Evolutionary conservation across 2,888 invertebrate genomes (phyloP).

Genomic region (Drosophila meridionalis): DNA sequence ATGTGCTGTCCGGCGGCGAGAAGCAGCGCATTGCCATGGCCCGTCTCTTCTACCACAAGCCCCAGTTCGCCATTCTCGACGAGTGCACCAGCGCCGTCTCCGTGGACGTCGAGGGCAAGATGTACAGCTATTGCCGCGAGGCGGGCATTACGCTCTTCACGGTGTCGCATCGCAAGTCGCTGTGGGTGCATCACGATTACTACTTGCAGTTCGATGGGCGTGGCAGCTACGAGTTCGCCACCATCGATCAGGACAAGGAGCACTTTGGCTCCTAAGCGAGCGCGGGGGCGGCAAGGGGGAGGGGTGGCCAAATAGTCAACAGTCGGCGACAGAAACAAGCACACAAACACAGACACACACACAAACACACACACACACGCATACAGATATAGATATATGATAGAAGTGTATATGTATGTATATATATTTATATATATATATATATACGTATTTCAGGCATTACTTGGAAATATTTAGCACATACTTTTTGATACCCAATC

Average conservation of each 20-base stretch:
- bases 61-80: conserved; percentile 99
- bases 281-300: neutral
- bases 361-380: neutral
- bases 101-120: conserved; percentile 98
- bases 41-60: conserved; percentile 97
- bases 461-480: conserved; percentile 3
- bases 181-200: conserved; percentile 99
- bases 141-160: conserved; percentile 96
- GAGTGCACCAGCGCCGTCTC: conserved; percentile 99
- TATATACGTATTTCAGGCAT: neutral
- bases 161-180: conserved; percentile 97
- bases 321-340: neutral
- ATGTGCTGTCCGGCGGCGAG: conserved; percentile 98
- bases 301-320: neutral
- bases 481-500: conserved; percentile 25
- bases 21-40: conserved; percentile 99
- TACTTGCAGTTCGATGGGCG: conserved; percentile 98
- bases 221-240: conserved; percentile 94
- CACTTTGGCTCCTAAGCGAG: conserved; percentile 96
- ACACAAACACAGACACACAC: neutral
- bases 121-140: conserved; percentile 97
- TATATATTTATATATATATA: neutral
- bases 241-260: conserved; percentile 93
- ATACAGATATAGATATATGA: neutral
- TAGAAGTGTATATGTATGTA: neutral